Percentiles rank a stretch among this genome's conserved stretches.
Conservation (phyloP, 2,797 vertebrate genomes). For the Nasua narica region DNA sequence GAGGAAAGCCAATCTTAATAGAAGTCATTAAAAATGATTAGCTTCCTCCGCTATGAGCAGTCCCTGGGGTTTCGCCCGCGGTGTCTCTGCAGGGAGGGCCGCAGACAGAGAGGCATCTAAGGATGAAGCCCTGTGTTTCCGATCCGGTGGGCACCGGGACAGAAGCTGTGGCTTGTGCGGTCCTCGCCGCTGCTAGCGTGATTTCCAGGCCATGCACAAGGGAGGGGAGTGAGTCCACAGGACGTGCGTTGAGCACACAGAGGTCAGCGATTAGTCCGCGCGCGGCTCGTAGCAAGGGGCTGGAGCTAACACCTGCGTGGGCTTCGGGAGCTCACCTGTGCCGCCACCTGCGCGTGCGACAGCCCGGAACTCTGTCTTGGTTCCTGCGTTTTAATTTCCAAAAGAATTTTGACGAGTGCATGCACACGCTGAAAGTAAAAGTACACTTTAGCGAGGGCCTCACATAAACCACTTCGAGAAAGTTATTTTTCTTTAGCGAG, state of each 20-base stretch:
- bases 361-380: background rate
- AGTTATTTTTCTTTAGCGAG: background rate
- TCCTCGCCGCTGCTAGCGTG: background rate
- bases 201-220: rapidly evolving
- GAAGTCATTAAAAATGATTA: background rate
- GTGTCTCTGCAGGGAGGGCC: rapidly evolving
- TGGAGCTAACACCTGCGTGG: rapidly evolving
- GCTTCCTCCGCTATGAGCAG: rapidly evolving
- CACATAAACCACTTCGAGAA: background rate
- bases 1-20: background rate
- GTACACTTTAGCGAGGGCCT: rapidly evolving
- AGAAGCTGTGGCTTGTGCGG: background rate
- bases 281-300: rapidly evolving
- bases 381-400: background rate
- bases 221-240: rapidly evolving
- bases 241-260: rapidly evolving
- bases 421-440: background rate
- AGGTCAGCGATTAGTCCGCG: rapidly evolving
- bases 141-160: rapidly evolving
- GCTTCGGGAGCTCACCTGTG: background rate
- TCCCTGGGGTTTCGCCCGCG: background rate
- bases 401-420: background rate
- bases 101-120: too few relatives aligned
- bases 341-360: background rate
- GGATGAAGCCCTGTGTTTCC: background rate